Conservation (phyloP, 2,888 invertebrate species). For the Nemotelus pantherinus region DNA sequence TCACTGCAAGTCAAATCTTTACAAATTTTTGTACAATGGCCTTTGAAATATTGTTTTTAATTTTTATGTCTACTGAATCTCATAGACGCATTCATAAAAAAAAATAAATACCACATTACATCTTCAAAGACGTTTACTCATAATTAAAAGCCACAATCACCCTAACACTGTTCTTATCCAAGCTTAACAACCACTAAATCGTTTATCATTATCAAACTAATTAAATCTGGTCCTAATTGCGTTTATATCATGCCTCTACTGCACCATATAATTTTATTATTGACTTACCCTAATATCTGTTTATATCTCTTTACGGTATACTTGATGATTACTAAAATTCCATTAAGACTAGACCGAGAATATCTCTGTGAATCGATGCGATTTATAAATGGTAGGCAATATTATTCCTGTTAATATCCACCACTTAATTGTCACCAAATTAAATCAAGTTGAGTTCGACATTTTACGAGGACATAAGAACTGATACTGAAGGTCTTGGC, state of each 20-base stretch:
- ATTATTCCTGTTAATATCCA: constrained; percentile 6
- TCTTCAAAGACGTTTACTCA: no score
- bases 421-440: constrained; percentile 36
- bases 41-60: no score
- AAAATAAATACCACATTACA: no score
- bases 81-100: no score
- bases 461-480: constrained; percentile 21
- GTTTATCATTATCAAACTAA: constrained; percentile 31
- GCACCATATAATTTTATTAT: constrained; percentile 34
- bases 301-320: not conserved
- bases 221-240: constrained; percentile 20
- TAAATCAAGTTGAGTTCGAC: constrained; percentile 38
- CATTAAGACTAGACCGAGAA: not conserved
- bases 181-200: constrained; percentile 33
- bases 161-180: not conserved
- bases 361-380: no score
- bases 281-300: constrained; percentile 35
- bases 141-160: no score
- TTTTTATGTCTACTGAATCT: no score
- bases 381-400: no score
- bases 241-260: not conserved
- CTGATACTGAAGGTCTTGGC: not conserved
- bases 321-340: constrained; percentile 19
- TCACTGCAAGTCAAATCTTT: no score
- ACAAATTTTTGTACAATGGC: no score